Percentiles rank a stretch among this genome's conserved stretches.
Evolutionary conservation across 2,888 invertebrate genomes (phyloP).

Genomic region (Ferrisia virgata): DNA sequence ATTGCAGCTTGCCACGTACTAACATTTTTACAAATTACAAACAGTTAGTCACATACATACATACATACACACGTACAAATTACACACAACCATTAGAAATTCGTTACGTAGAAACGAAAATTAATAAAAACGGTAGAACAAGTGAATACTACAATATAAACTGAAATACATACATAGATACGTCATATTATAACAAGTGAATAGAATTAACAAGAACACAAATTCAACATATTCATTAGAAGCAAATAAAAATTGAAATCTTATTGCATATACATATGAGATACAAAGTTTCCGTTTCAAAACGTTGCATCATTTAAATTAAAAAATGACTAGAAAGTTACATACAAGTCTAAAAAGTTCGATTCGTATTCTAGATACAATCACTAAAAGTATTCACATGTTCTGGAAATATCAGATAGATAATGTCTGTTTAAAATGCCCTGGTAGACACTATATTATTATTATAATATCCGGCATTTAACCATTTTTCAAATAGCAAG

Average conservation of each 20-base stretch:
- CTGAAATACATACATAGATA: neutral
- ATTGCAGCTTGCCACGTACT: neutral
- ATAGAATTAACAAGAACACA: neutral
- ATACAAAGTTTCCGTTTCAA: neutral
- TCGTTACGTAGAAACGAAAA: neutral
- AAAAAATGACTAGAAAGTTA: conserved; percentile 18
- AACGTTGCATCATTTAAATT: neutral
- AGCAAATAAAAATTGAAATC: neutral
- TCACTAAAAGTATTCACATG: conserved; percentile 29
- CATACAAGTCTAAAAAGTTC: conserved; percentile 6
- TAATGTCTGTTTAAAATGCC: neutral
- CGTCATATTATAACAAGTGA: neutral
- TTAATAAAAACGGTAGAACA: neutral
- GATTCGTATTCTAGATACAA: neutral
- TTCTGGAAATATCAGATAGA: neutral
- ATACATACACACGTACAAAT: neutral
- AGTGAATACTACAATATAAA: conserved; percentile 17
- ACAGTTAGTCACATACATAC: neutral
- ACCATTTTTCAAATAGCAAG: neutral
- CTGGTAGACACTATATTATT: neutral
- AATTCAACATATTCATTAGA: neutral
- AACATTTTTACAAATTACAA: no score
- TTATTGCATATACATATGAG: neutral
- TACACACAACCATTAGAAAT: neutral
- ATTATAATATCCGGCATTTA: neutral